Evolutionary conservation across 2,888 invertebrate genomes (phyloP), one percentile per base, ranked within the genome.

Genomic region (Lapara coniferarum): DNA sequence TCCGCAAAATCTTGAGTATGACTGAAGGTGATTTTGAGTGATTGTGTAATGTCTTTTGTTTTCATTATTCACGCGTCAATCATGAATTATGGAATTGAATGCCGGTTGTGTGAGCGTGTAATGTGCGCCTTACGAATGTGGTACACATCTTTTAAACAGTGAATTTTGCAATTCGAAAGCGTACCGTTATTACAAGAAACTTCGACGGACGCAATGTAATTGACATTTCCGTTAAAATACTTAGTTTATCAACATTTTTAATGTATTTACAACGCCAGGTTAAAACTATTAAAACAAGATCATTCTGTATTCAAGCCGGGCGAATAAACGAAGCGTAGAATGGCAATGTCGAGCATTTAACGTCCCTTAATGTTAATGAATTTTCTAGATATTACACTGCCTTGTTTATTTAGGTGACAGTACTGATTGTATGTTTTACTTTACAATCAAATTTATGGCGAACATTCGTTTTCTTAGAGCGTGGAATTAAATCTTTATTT

Each of bases 391-490:
- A 63, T 63, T 49, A 63, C 49, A 5, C 19, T 19, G 49, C 19
- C 44, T 10, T 19, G 19, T 53, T 52, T 69, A 25, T 63, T 69
- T n/a, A 53, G 16, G 49, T 58, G 25, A 51, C 58, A 16, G 37
- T 16, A 59, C 52, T 37, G 53, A 52, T 69, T 53, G 44, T 69
- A 19, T 46, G 19, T 59, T 68, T 59, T 59, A 68, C n/a, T 57
- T 59, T 68, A 58, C 59, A 68, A 68, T 68, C 52, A 16, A 59
- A 68, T 68, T 68, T 63, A 59, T 19, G 52, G 19, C 16, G 46
- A 56, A 63, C 68, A 59, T 69, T 63, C 44, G 59, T 53, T 63
- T 63, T 63, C 59, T 69, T 63, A 52, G 63, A 46, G 68, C 68
- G 63, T 68, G 55, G 16, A 68, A 57, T 52, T 52, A 44, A 63